A percentile compares a stretch with the other conserved stretches of the same genome.
phyloP scores from a whole-genome alignment of 2,113 vertebrate species.

The Pedetes capensis region DNA sequence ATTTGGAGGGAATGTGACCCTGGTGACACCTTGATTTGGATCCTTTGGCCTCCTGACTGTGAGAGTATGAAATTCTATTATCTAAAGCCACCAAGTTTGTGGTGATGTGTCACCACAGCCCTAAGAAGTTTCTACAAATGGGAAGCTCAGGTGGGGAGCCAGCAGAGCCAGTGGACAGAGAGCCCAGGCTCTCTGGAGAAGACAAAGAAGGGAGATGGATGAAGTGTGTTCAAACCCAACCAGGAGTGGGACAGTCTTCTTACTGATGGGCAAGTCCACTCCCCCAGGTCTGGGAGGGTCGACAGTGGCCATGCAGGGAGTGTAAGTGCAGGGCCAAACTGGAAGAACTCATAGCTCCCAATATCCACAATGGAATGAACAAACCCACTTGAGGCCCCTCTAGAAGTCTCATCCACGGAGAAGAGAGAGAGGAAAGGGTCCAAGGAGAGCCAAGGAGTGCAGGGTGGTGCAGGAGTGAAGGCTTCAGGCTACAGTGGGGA shows the following conservation, averaged over 20 bases:
- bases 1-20: neutral
- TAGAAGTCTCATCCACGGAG: neutral
- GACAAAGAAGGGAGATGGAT: rapidly evolving
- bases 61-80: neutral
- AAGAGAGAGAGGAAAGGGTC: neutral
- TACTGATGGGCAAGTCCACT: neutral
- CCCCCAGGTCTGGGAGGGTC: neutral
- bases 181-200: neutral
- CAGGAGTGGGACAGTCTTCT: neutral
- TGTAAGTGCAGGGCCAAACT: neutral
- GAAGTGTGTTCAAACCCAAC: neutral
- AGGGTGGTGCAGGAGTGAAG: neutral
- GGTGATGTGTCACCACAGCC: neutral
- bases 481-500: neutral
- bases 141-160: neutral
- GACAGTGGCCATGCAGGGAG: neutral
- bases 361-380: neutral
- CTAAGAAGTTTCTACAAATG: neutral
- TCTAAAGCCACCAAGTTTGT: neutral
- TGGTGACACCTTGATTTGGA: neutral
- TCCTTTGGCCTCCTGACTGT: neutral
- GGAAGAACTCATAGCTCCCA: neutral
- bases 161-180: neutral
- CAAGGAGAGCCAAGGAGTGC: neutral
- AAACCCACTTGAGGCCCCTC: neutral